phyloP scores from a whole-genome alignment of 2,888 invertebrate genomes.

The Romanomermis culicivorax region DNA sequence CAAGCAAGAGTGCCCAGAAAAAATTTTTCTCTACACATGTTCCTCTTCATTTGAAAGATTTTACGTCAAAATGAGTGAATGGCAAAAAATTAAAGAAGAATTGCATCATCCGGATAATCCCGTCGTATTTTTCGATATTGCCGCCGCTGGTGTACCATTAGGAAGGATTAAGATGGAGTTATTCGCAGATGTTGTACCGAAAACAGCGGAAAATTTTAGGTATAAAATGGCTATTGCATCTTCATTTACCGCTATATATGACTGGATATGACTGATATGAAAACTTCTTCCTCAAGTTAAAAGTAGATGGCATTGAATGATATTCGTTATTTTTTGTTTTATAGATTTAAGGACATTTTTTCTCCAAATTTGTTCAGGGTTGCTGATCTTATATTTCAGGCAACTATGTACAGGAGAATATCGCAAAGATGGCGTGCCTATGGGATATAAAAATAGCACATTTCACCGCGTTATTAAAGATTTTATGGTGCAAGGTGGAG shows the following conservation, averaged over 20 bases:
- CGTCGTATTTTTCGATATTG: conserved; percentile 91
- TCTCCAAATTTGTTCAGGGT: neutral
- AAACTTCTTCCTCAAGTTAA: no score
- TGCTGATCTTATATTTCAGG: conserved; percentile 32
- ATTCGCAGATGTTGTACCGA: conserved; percentile 85
- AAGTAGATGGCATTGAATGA: neutral
- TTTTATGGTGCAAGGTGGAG: conserved; percentile 99
- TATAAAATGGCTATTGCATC: conserved; percentile 12
- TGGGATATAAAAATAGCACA: conserved; percentile 82
- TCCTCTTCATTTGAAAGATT: no score
- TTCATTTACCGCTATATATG: no score
- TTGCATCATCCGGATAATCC: conserved; percentile 65
- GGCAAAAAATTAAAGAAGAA: conserved; percentile 24
- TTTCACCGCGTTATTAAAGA: conserved; percentile 98
- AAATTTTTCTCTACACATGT: no score
- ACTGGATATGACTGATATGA: no score
- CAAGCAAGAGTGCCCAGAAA: no score
- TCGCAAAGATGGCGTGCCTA: conserved; percentile 76
- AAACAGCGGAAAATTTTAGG: conserved; percentile 80
- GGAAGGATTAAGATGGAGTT: conserved; percentile 93
- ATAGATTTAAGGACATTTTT: neutral
- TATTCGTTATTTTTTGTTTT: neutral
- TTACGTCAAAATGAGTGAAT: conserved; percentile 26
- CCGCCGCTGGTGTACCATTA: conserved; percentile 49
- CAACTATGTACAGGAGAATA: conserved; percentile 98